phyloP scores from a whole-genome alignment of 2,888 invertebrate genomes.

The Microctonus hyperodae region DNA sequence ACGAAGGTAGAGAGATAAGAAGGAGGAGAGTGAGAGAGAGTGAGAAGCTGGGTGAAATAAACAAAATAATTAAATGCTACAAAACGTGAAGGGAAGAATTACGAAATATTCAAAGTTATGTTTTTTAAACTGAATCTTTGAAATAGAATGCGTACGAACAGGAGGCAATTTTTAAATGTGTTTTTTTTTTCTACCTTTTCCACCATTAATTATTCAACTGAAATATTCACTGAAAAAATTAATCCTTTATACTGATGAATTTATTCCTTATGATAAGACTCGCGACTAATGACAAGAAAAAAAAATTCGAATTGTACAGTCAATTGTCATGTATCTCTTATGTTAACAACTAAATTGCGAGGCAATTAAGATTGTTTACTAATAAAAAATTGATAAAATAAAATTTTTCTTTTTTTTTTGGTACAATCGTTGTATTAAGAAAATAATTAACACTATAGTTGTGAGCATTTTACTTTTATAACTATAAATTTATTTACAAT shows the following conservation, averaged over 20 bases:
- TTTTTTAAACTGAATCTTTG: constrained; percentile 61
- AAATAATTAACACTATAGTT: too few species aligned
- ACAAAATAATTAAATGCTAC: constrained; percentile 50
- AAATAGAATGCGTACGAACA: constrained; percentile 62
- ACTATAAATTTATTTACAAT: constrained; percentile 9
- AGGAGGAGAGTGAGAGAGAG: constrained; percentile 26
- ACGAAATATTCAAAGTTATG: constrained; percentile 60
- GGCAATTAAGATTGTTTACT: too few species aligned
- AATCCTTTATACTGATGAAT: constrained; percentile 11
- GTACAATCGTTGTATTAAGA: too few species aligned
- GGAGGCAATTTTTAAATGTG: constrained; percentile 51
- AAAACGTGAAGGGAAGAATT: constrained; percentile 51
- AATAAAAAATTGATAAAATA: too few species aligned
- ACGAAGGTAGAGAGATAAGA: constrained; percentile 35
- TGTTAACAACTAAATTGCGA: constrained; percentile 28
- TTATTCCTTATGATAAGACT: constrained; percentile 30
- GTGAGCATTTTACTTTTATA: background rate
- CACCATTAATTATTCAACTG: background rate
- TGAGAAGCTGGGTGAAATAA: constrained; percentile 11
- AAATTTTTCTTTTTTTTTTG: too few species aligned
- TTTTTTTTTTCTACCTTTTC: constrained; percentile 11
- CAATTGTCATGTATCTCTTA: constrained; percentile 45
- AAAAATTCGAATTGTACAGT: constrained; percentile 40
- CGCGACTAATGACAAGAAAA: constrained; percentile 5
- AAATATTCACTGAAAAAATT: constrained; percentile 11